Percentiles rank a stretch among this genome's conserved stretches.
Conservation (phyloP, 2,797 vertebrate genomes). For the Anableps anableps region DNA sequence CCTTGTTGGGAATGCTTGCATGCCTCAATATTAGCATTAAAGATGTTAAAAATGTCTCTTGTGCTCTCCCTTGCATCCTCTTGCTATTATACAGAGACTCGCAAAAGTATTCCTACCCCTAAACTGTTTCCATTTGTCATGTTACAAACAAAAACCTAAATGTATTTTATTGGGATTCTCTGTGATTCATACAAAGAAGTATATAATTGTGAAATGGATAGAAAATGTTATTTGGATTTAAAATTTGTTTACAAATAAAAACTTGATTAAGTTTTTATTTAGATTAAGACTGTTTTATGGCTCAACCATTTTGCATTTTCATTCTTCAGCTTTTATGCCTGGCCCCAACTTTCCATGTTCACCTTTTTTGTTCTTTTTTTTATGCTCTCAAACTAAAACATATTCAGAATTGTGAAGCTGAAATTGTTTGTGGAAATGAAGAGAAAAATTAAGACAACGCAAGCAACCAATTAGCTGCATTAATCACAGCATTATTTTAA, state of each 20-base stretch:
- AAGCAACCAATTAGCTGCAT: background rate
- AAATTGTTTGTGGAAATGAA: background rate
- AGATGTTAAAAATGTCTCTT: background rate
- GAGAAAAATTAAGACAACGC: background rate
- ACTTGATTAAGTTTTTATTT: background rate
- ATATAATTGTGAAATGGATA: background rate
- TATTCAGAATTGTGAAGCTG: background rate
- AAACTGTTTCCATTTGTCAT: background rate
- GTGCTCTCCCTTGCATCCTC: background rate
- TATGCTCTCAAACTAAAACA: background rate
- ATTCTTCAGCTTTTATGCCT: background rate
- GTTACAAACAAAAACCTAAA: background rate
- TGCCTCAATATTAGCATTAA: background rate
- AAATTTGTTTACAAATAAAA: background rate
- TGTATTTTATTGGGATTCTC: background rate
- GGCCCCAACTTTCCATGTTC: background rate
- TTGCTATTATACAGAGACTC: too few species aligned
- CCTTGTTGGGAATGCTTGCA: constrained; percentile 19
- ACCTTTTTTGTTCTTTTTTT: background rate
- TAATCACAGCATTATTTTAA: background rate
- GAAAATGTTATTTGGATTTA: background rate
- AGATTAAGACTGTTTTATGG: background rate
- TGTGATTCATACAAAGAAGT: background rate
- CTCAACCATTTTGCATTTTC: background rate
- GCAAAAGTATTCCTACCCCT: background rate